Conservation (phyloP, 2,888 invertebrate genomes). For the Synanthedon formicaeformis region DNA sequence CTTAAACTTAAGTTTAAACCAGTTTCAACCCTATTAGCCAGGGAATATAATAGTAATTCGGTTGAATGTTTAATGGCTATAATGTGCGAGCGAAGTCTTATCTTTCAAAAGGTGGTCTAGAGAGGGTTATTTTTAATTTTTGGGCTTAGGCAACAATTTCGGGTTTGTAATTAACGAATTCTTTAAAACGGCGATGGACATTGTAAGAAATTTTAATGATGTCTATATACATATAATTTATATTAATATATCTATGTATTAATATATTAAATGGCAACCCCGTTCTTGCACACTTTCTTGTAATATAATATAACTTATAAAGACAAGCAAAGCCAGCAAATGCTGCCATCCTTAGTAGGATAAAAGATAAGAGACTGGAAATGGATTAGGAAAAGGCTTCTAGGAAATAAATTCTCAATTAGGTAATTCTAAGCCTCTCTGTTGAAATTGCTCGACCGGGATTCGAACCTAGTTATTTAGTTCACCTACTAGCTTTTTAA, state of each 20-base stretch:
- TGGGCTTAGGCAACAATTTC: slow-evolving; percentile 10
- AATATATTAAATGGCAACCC: no score
- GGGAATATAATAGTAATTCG: neutral
- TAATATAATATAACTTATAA: no score
- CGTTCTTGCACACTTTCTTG: no score
- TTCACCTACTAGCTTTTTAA: no score
- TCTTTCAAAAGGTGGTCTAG: slow-evolving; percentile 12
- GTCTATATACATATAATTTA: neutral
- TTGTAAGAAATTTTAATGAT: neutral
- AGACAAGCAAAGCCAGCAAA: no score
- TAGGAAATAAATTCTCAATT: no score
- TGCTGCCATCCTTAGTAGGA: no score
- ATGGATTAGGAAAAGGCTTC: no score
- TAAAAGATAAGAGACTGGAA: no score
- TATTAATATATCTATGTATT: neutral
- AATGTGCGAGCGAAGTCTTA: slow-evolving; percentile 6
- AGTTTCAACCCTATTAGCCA: neutral
- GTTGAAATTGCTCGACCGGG: no score
- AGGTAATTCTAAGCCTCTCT: no score
- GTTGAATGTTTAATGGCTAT: neutral
- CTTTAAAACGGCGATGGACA: neutral
- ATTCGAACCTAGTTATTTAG: no score
- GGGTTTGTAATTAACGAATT: slow-evolving; percentile 1
- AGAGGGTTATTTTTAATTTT: slow-evolving; percentile 11
- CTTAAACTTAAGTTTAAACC: neutral